Percentiles rank a stretch among this genome's conserved stretches.
Conservation (phyloP, 1,140 invertebrate genomes). For the Drosophila lowei region DNA sequence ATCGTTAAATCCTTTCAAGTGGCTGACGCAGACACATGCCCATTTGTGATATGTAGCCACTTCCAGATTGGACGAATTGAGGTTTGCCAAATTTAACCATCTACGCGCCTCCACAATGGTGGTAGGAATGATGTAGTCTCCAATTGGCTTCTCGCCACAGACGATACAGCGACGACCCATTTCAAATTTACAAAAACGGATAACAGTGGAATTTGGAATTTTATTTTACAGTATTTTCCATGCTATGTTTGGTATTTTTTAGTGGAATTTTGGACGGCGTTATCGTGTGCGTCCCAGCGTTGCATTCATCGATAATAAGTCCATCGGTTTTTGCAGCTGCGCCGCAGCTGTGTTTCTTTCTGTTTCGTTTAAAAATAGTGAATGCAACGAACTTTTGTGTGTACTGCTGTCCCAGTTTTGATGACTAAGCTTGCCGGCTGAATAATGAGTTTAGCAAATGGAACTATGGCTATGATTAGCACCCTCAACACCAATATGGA, state of each 20-base stretch:
- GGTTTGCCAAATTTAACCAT: conserved; percentile 41
- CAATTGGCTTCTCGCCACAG: conserved; percentile 47
- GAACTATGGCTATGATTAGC: conserved; percentile 15
- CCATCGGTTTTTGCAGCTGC: not conserved
- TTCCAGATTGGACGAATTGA: conserved; percentile 23
- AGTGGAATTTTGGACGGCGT: not conserved
- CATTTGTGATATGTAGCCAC: conserved; percentile 17
- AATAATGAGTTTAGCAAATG: conserved; percentile 39
- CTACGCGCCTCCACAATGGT: conserved; percentile 36
- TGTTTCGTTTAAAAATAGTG: conserved; percentile 53
- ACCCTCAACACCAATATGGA: not conserved
- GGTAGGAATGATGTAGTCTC: conserved; percentile 29
- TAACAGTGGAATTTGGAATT: conserved; percentile 49
- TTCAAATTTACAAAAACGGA: conserved; percentile 29
- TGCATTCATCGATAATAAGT: too few relatives aligned
- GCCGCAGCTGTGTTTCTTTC: conserved; percentile 13
- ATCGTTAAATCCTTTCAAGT: conserved; percentile 20
- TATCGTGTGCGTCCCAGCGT: not conserved
- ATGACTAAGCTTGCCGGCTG: conserved; percentile 39
- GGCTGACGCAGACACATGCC: conserved; percentile 53
- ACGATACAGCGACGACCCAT: conserved; percentile 63
- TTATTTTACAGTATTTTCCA: conserved; percentile 10
- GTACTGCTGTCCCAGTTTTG: conserved; percentile 15
- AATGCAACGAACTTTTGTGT: conserved; percentile 51
- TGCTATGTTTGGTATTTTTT: not conserved